phyloP scores from a whole-genome alignment of 2,113 vertebrate species.

The human region DNA sequence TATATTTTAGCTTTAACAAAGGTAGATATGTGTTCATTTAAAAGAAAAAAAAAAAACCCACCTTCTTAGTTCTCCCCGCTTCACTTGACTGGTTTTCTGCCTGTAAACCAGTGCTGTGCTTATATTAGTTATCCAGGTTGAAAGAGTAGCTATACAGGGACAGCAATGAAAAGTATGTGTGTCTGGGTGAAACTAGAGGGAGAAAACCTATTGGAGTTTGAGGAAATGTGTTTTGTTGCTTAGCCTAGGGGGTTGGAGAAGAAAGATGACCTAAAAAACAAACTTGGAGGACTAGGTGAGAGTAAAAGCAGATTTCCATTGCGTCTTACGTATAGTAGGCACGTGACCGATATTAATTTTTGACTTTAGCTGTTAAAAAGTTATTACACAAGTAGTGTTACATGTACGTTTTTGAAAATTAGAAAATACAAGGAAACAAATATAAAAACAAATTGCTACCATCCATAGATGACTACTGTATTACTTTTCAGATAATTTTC shows the following conservation, averaged over 20 bases:
- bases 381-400: not conserved
- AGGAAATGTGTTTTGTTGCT: constrained; percentile 18
- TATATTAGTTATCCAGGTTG: not conserved
- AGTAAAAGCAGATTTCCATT: not conserved
- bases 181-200: not conserved
- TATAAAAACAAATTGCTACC: not conserved
- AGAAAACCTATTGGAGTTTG: not conserved
- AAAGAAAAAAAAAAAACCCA: not conserved
- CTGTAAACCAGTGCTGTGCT: not conserved
- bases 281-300: not conserved
- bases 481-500: not conserved
- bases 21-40: not conserved
- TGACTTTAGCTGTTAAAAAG: not conserved
- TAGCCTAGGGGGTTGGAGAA: not conserved
- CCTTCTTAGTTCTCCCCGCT: not conserved
- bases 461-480: not conserved
- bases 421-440: not conserved
- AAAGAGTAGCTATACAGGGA: not conserved
- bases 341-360: not conserved
- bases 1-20: not conserved
- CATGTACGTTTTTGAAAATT: not conserved
- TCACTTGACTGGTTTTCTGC: not conserved
- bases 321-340: not conserved
- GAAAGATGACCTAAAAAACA: not conserved
- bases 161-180: not conserved